Percentiles rank a stretch among this genome's conserved stretches.
These are phyloP conservation scores for Sterrhoptilus dennistouni DNA, from an alignment of 2,113 vertebrate species.

Conservation along the genomic window DNA sequence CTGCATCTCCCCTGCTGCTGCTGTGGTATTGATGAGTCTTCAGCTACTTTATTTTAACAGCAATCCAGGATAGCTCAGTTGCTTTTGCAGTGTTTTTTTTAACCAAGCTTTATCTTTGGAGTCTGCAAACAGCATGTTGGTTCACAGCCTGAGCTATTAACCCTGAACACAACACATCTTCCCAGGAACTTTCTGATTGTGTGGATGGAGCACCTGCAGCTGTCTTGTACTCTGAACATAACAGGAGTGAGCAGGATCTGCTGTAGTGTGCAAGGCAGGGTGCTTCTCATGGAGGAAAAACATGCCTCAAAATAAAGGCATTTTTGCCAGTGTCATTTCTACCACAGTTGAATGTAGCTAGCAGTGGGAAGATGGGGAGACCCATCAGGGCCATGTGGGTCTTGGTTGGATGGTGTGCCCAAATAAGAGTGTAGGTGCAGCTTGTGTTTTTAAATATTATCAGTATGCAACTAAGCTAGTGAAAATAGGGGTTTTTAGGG, in stretches of 20 bases:
- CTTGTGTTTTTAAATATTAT: background rate
- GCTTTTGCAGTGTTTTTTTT: background rate
- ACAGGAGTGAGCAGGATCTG: background rate
- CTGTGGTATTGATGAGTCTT: background rate
- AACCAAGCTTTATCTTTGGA: background rate
- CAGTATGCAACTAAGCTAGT: background rate
- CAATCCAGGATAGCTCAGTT: background rate
- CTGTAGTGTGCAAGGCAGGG: background rate
- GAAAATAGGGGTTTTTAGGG: background rate
- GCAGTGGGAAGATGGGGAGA: accelerated
- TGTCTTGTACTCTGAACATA: accelerated
- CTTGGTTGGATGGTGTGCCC: background rate
- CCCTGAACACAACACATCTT: accelerated
- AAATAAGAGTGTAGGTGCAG: background rate
- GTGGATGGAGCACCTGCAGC: background rate
- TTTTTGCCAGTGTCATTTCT: background rate
- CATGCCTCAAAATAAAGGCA: background rate
- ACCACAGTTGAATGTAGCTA: background rate
- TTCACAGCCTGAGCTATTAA: background rate
- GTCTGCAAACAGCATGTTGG: background rate
- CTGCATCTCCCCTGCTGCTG: background rate
- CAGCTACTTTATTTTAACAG: background rate
- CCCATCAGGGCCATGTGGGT: accelerated
- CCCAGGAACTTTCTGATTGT: accelerated
- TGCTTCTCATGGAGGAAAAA: background rate